These are phyloP conservation scores for Steatornis caripensis DNA, from an alignment of 2,113 vertebrate species.

Conservation along the genomic window DNA sequence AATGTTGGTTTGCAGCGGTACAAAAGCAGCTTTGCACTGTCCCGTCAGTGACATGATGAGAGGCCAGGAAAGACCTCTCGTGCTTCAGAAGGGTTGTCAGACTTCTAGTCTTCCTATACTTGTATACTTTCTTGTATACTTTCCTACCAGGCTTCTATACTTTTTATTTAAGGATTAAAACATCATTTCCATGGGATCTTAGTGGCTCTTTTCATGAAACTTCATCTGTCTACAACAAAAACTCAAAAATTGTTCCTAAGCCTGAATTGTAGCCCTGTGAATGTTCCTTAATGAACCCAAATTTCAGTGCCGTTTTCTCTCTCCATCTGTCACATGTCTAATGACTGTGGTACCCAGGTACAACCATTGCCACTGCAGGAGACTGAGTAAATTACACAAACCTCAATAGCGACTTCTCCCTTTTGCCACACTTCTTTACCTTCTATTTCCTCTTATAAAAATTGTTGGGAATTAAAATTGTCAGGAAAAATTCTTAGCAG, in stretches of 20 bases:
- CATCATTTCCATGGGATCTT: neutral
- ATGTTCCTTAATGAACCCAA: neutral
- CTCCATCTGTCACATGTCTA: neutral
- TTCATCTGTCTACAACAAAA: neutral
- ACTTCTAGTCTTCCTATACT: no score
- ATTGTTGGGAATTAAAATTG: neutral
- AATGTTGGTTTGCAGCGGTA: neutral
- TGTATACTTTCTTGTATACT: no score
- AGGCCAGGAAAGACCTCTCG: neutral
- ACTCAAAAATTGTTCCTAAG: neutral
- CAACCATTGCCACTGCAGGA: neutral
- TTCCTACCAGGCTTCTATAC: neutral
- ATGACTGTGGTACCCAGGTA: neutral
- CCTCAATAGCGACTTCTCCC: neutral
- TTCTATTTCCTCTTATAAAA: neutral
- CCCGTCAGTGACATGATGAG: accelerated
- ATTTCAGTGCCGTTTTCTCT: neutral
- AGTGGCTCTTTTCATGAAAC: neutral
- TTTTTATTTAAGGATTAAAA: neutral
- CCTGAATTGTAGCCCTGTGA: neutral
- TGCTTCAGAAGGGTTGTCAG: neutral
- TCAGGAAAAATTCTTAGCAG: neutral
- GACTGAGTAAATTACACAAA: neutral
- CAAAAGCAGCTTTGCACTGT: neutral
- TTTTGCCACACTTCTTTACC: neutral